Conservation (phyloP, 30 jellyfish, hydroid and myxozoan species). For the Catostylus mosaicus region DNA sequence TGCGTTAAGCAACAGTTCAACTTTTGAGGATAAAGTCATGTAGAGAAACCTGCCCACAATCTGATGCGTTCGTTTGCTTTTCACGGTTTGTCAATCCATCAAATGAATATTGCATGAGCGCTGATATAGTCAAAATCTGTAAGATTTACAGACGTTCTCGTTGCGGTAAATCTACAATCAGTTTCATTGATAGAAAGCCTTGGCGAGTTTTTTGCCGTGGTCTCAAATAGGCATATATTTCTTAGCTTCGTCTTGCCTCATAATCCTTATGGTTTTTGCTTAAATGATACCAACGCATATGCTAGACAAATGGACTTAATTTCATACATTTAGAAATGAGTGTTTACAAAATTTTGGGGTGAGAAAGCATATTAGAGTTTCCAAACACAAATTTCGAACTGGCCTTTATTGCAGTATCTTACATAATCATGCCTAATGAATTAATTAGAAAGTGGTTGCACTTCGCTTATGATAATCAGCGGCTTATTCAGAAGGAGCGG, state of each 20-base stretch:
- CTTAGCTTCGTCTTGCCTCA: slow-evolving; percentile 1
- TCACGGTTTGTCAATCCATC: slow-evolving; percentile 32
- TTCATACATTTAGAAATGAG: not conserved
- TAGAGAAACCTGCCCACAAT: slow-evolving; percentile 27
- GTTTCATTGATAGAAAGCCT: not conserved
- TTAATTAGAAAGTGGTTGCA: too few species aligned
- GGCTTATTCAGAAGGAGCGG: too few species aligned
- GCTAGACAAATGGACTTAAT: slow-evolving; percentile 6
- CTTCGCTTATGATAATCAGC: too few species aligned
- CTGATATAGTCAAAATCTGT: slow-evolving; percentile 18
- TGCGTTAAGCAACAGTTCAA: not conserved
- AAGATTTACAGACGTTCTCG: slow-evolving; percentile 26
- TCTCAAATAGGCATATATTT: not conserved
- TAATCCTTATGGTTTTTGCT: slow-evolving; percentile 7
- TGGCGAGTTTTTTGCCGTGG: slow-evolving; percentile 8
- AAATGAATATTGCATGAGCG: slow-evolving; percentile 27
- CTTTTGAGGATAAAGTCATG: slow-evolving; percentile 19
- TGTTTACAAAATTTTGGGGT: not conserved
- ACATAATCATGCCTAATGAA: too few species aligned
- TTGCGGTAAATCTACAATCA: slow-evolving; percentile 24
- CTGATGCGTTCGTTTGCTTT: slow-evolving; percentile 33
- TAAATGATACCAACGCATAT: not conserved
- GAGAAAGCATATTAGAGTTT: not conserved
- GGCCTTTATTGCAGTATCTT: too few species aligned
- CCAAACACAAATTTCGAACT: not conserved